Conservation (phyloP, 2,797 vertebrate genomes). For the Lindbergichthys nudifrons region DNA sequence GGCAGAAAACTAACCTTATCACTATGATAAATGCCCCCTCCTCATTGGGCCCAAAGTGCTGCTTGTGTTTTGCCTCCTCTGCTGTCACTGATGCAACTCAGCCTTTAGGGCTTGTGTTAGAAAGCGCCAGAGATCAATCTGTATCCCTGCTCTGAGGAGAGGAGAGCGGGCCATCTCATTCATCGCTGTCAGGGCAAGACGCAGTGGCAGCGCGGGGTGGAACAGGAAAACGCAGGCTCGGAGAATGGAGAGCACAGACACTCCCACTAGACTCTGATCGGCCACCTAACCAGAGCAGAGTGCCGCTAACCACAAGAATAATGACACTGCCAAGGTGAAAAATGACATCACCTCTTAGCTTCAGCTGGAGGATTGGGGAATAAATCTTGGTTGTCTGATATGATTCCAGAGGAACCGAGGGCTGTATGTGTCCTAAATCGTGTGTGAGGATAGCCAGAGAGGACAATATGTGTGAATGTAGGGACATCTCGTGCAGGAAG, state of each 20-base stretch:
- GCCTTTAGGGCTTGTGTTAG: slow-evolving; percentile 75
- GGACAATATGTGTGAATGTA: slow-evolving; percentile 65
- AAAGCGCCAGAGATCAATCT: slow-evolving; percentile 83
- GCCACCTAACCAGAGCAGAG: slow-evolving; percentile 83
- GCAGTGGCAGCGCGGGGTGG: slow-evolving; percentile 50
- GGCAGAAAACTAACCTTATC: slow-evolving; percentile 73
- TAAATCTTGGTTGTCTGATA: slow-evolving; percentile 84
- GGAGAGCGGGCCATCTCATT: slow-evolving; percentile 77
- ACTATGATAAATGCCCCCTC: slow-evolving; percentile 78
- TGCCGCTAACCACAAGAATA: slow-evolving; percentile 86
- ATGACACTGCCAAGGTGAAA: slow-evolving; percentile 87
- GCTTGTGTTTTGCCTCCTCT: slow-evolving; percentile 62
- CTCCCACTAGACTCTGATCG: slow-evolving; percentile 75
- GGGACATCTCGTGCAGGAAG: slow-evolving; percentile 39
- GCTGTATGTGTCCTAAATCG: slow-evolving; percentile 81
- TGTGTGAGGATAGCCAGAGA: slow-evolving; percentile 66
- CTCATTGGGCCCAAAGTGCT: slow-evolving; percentile 59
- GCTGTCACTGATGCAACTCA: slow-evolving; percentile 68
- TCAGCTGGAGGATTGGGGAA: slow-evolving; percentile 85
- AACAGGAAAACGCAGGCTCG: slow-evolving; percentile 58
- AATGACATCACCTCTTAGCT: slow-evolving; percentile 86
- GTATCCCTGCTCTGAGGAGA: slow-evolving; percentile 75
- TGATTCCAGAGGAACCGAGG: slow-evolving; percentile 78
- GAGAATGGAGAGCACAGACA: slow-evolving; percentile 63
- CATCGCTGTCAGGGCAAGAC: slow-evolving; percentile 78